Base-by-base conservation (phyloP, 2,797 vertebrate species). In the Melanogrammus aeglefinus region DNA sequence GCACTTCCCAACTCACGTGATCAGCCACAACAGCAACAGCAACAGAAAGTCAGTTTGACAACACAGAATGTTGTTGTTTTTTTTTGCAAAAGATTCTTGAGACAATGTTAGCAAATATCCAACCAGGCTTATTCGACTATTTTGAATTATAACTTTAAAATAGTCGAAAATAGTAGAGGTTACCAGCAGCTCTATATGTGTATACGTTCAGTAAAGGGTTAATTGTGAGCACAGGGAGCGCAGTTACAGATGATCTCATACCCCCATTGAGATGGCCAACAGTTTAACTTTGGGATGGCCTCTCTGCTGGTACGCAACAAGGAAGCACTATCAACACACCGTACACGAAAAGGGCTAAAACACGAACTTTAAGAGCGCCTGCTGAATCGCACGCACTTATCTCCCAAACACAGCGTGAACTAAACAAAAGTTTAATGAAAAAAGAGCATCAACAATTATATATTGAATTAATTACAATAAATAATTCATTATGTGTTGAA, bases 191-290 rank as follows among this genome's bases (percentile, higher is more conserved):
- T 63, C 51, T n/a, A n/a, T 66, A 6, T 7, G 3, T 72, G 71
- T 7, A 13, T 6, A 66, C 41, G 39, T 27, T 12, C 13, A 44
- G 38, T 36, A 21, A 76, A 73, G 24, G 57, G 73, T 80, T 51
- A 24, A 76, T 2, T 8, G 16, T 83, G 72, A 78, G 77, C 33
- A 74, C 77, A 66, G 29, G 35, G 36, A 63, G 27, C n/a, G 16
- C 73, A 77, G 8, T 36, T 13, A 57, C 79, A 78, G 39, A 73
- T 79, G 80, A 82, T 73, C 78, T 85, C 74, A 77, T 36, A 9
- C 33, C 27, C n/a, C 47, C 69, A 21, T 29, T 31, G 27, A 78
- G 72, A 74, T 7, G 14, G 33, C 72, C 72, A 35, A 73, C 44
- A 79, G 39, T 72, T 66, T 31, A 38, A 57, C 27, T 71, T 1